Base-by-base conservation (phyloP, 2,113 vertebrate genomes). In the Puntigrus tetrazona region DNA sequence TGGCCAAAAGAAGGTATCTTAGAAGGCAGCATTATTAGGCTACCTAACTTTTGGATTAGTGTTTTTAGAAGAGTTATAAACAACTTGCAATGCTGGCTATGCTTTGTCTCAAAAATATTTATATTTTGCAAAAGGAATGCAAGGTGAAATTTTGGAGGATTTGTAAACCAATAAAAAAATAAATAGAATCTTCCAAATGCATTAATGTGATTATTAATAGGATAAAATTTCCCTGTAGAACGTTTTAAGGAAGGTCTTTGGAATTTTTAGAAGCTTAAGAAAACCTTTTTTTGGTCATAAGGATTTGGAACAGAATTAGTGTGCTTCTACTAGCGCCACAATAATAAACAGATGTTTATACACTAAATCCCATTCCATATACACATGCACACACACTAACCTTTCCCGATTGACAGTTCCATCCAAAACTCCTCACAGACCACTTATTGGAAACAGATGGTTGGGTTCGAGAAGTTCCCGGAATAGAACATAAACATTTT, bases 281-380 rank as follows among this genome's bases (percentile, higher is more conserved):
- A 14, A 45, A 45, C 43, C n/a, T n/a, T 55, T 22, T 55, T 55
- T 55, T 22, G 18, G 6, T 55, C 50, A 22, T 55, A 22, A 8
- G 1, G 16, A 16, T 34, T 36, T 67, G 8, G n/a, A 69, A 69
- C 18, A 67, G 3, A 67, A 20, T 34, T 67, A 20, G 8, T 16
- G 27, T 41, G 36, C 3, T 8, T 41, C 43, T 22, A n/a, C 43
- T 38, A 65, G 69, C 47, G 18, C 38, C 18, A 61, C 77, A 88
- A 84, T 80, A 86, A 84, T 85, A 86, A 86, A 86, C 81, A 81
- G 27, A 81, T 88, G 84, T 84, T 81, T 84, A 86, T 70, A 82
- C 7, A n/a, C 61, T 52, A 11, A n/a, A 25, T 27, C 45, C 47
- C 43, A 78, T 38, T 52, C 43, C 31, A 41, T 52, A 83, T 13